Percentiles rank a stretch among this genome's conserved stretches.
phyloP scores from a whole-genome alignment of 2,113 vertebrate genomes.

The Macquaria ambigua region DNA sequence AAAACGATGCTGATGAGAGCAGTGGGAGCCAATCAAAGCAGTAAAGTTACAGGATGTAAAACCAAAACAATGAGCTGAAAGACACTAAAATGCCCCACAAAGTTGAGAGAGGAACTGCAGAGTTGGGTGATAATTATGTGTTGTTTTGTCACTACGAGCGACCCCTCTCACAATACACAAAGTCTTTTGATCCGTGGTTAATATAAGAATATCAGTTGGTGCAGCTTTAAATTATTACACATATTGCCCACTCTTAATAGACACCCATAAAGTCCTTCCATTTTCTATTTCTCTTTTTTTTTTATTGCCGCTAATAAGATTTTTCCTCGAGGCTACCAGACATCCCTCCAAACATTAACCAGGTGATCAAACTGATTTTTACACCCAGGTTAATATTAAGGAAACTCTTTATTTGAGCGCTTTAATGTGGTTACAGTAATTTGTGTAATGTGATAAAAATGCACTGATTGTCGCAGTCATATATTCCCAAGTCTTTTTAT shows the following conservation, averaged over 20 bases:
- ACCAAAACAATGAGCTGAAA: not conserved
- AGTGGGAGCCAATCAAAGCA: not conserved
- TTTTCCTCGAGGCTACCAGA: not conserved
- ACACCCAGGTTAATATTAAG: not conserved
- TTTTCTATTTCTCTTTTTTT: not conserved
- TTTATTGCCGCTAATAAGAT: not conserved
- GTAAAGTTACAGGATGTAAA: not conserved
- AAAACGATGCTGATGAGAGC: not conserved
- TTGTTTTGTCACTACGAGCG: not conserved
- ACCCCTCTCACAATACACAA: not conserved
- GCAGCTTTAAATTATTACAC: not conserved
- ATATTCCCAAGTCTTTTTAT: not conserved
- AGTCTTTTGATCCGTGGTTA: not conserved
- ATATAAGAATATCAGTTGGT: not conserved
- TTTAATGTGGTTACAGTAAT: conserved; percentile 1
- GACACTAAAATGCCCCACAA: not conserved
- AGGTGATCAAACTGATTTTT: not conserved
- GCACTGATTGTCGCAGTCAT: not conserved
- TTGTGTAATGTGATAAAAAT: not conserved
- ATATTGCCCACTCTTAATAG: not conserved
- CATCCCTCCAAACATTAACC: not conserved
- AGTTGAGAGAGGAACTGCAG: not conserved
- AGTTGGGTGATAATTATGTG: not conserved
- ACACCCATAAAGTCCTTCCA: not conserved
- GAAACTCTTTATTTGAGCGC: not conserved